These are phyloP conservation scores for Odontocerum albicorne DNA, from an alignment of 2,888 invertebrate species.

Conservation along the genomic window DNA sequence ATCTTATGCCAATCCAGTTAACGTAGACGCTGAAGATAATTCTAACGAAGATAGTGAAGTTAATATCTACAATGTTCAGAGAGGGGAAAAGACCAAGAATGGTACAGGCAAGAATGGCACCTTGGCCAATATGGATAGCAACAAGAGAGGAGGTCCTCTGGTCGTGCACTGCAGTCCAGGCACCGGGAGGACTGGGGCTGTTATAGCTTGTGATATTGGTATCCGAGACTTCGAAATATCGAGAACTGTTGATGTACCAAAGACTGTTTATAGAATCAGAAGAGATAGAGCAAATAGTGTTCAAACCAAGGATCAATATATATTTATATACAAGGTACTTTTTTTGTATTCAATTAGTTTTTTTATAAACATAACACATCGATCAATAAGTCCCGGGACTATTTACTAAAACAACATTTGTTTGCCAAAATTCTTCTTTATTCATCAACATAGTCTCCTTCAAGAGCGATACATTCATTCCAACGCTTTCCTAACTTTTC, in stretches of 20 bases:
- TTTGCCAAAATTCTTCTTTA: no score
- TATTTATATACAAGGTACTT: conserved; percentile 85
- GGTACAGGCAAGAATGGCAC: conserved; percentile 45
- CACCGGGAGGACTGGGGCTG: conserved; percentile 85
- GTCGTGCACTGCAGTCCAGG: conserved; percentile 87
- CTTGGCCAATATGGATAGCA: conserved; percentile 50
- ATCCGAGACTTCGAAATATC: conserved; percentile 84
- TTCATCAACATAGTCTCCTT: no score
- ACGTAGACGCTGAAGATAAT: conserved; percentile 46
- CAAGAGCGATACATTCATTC: no score
- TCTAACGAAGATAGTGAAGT: conserved; percentile 46
- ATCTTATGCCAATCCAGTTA: conserved; percentile 22
- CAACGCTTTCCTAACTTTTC: no score
- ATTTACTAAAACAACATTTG: no score
- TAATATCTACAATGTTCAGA: conserved; percentile 53
- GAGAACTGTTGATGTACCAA: conserved; percentile 81
- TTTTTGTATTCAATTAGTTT: no score
- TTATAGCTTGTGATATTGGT: conserved; percentile 83
- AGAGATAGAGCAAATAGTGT: conserved; percentile 88
- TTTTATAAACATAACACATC: no score
- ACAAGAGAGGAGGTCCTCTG: conserved; percentile 66
- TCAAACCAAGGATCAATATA: conserved; percentile 89
- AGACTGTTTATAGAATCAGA: conserved; percentile 80
- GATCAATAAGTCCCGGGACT: no score
- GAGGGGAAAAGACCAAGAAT: conserved; percentile 48